phyloP scores from a whole-genome alignment of 2,113 vertebrate species.

The Isurus oxyrinchus region DNA sequence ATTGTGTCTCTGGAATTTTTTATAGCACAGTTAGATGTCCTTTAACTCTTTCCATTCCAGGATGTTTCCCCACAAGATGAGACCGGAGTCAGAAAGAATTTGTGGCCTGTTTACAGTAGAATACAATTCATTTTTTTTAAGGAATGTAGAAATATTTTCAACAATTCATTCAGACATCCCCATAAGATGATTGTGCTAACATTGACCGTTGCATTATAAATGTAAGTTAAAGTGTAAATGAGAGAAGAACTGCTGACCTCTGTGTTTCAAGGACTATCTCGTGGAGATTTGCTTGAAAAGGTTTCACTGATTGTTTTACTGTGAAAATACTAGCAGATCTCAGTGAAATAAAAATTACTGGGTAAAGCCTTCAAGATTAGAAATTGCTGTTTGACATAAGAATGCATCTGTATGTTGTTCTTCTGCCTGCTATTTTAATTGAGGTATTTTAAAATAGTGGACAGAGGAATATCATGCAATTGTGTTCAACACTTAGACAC shows the following conservation, averaged over 20 bases:
- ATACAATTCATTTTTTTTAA: background rate
- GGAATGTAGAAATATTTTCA: background rate
- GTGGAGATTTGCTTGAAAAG: background rate
- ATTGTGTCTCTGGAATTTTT: background rate
- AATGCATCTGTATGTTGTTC: background rate
- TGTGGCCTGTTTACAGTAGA: background rate
- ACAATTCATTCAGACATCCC: background rate
- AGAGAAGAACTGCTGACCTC: background rate
- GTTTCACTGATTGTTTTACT: background rate
- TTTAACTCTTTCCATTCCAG: conserved; percentile 15
- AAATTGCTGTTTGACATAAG: background rate
- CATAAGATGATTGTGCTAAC: background rate
- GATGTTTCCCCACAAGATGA: background rate
- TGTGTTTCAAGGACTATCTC: background rate
- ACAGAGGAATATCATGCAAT: background rate
- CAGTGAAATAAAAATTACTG: background rate
- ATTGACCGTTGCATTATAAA: background rate
- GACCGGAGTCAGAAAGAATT: background rate
- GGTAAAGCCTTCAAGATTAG: background rate
- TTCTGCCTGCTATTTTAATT: background rate
- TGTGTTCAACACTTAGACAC: background rate
- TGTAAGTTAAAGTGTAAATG: background rate
- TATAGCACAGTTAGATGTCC: background rate
- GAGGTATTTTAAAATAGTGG: background rate
- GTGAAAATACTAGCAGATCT: too few relatives aligned